phyloP scores from a whole-genome alignment of 2,888 invertebrate genomes.

The Yponomeuta plumbellus region DNA sequence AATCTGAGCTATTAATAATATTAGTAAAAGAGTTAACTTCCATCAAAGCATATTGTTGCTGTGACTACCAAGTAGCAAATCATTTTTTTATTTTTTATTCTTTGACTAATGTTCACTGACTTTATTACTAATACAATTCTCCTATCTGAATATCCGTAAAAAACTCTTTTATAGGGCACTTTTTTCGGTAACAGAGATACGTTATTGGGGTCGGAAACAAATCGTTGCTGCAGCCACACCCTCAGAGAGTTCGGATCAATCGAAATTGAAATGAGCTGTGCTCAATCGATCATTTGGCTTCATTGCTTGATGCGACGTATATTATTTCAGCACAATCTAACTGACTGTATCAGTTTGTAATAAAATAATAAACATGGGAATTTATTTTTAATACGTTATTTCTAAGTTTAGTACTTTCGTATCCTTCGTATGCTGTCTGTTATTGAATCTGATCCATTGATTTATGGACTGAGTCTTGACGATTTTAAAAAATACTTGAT shows the following conservation, averaged over 20 bases:
- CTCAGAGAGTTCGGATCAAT: conserved; percentile 62
- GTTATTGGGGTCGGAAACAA: conserved; percentile 48
- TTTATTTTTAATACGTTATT: background rate
- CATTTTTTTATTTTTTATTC: background rate
- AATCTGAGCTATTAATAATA: too few species aligned
- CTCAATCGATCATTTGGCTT: conserved; percentile 73
- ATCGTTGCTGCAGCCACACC: conserved; percentile 70
- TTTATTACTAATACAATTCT: background rate
- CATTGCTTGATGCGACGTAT: conserved; percentile 64
- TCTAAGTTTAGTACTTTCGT: background rate
- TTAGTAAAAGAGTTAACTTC: too few species aligned
- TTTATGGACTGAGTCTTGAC: background rate
- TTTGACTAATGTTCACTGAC: background rate
- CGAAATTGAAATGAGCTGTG: conserved; percentile 72
- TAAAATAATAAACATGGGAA: background rate
- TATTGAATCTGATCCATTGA: background rate
- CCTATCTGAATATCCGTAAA: background rate
- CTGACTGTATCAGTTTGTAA: conserved; percentile 58
- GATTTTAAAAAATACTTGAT: background rate
- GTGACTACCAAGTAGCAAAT: background rate
- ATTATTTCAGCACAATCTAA: conserved; percentile 54
- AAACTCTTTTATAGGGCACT: background rate
- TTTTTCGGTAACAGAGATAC: conserved; percentile 26
- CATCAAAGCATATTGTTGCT: background rate
- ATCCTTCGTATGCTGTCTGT: background rate